Conservation (phyloP, 2,797 vertebrate genomes). For the Meda fulgida region DNA sequence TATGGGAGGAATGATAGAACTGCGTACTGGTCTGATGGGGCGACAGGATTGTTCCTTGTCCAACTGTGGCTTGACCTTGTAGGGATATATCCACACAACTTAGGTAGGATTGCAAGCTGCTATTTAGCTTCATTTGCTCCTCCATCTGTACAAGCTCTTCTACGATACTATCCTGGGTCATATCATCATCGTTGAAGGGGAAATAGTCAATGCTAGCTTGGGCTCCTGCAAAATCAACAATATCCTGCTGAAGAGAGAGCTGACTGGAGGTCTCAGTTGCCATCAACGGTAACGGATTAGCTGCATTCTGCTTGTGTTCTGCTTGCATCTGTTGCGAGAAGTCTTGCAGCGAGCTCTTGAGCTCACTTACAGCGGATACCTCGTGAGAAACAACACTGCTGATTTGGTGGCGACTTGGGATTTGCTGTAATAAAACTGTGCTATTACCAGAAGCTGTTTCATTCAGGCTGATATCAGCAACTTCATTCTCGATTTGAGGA, state of each 20-base stretch:
- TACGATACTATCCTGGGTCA: slow-evolving; percentile 99
- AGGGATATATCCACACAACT: slow-evolving; percentile 88
- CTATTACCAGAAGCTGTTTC: slow-evolving; percentile 74
- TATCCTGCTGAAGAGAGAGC: slow-evolving; percentile 88
- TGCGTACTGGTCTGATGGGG: slow-evolving; percentile 80
- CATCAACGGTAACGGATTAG: slow-evolving; percentile 79
- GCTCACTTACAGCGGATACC: slow-evolving; percentile 83
- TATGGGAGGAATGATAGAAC: slow-evolving; percentile 93
- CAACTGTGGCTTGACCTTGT: slow-evolving; percentile 80
- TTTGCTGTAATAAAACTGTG: slow-evolving; percentile 84
- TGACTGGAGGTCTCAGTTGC: slow-evolving; percentile 81
- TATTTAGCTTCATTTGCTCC: slow-evolving; percentile 96
- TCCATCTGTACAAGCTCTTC: slow-evolving; percentile 99
- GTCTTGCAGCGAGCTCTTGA: slow-evolving; percentile 86
- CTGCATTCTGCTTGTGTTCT: slow-evolving; percentile 76
- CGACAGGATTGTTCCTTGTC: slow-evolving; percentile 80
- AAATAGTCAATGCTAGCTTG: slow-evolving; percentile 94
- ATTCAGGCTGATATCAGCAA: slow-evolving; percentile 66
- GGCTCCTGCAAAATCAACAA: slow-evolving; percentile 90
- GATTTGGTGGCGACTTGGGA: slow-evolving; percentile 83
- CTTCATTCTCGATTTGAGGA: slow-evolving; percentile 80
- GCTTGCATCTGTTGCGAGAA: slow-evolving; percentile 78
- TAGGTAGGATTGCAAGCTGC: slow-evolving; percentile 82
- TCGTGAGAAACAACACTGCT: slow-evolving; percentile 81
- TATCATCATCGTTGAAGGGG: slow-evolving; percentile 94